These are phyloP conservation scores for Dione vanillae DNA, from an alignment of 2,888 invertebrate genomes.

Conservation along the genomic window DNA sequence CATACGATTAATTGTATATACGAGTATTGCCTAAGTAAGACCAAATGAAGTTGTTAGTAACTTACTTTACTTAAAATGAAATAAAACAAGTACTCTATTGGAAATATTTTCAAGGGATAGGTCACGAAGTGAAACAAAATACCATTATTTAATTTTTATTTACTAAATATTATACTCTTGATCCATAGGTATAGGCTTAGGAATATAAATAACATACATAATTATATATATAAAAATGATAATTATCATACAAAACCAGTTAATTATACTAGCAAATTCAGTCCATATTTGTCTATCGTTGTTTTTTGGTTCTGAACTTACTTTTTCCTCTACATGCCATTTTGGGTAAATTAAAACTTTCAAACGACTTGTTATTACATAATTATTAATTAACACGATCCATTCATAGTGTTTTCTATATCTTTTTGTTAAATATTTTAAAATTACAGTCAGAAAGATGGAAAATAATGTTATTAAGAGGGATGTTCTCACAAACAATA, in stretches of 20 bases:
- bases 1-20: too few species aligned
- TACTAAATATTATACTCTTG: background rate
- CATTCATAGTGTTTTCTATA: constrained; percentile 46
- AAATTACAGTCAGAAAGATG: constrained; percentile 51
- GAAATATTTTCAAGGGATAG: background rate
- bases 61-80: too few species aligned
- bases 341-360: constrained; percentile 52
- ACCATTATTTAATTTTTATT: background rate
- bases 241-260: constrained; percentile 45
- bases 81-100: too few species aligned
- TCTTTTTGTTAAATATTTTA: constrained; percentile 48
- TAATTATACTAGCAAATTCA: constrained; percentile 54
- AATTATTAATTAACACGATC: constrained; percentile 51
- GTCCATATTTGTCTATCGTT: constrained; percentile 50
- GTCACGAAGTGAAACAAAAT: background rate
- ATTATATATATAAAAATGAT: constrained; percentile 49
- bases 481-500: constrained; percentile 58
- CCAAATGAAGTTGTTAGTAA: too few species aligned
- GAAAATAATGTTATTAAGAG: constrained; percentile 51
- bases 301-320: constrained; percentile 27
- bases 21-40: too few species aligned
- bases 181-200: constrained; percentile 44
- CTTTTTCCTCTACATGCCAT: constrained; percentile 47
- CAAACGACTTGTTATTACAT: constrained; percentile 47
- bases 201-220: constrained; percentile 53